Conservation (phyloP, 30 jellyfish, hydroid and myxozoan genomes). For the Catostylus mosaicus region DNA sequence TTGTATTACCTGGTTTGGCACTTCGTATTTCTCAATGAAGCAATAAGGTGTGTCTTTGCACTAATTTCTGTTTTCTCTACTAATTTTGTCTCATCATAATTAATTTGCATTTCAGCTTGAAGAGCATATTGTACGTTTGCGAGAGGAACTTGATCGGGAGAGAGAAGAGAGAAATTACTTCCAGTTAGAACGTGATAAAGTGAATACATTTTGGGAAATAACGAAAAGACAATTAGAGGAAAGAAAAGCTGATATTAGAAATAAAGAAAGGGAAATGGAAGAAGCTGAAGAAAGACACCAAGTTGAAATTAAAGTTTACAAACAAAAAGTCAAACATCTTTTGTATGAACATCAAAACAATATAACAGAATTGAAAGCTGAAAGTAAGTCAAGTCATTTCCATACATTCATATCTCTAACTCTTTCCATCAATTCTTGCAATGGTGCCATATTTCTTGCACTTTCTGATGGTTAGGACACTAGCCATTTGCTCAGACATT, state of each 20-base stretch:
- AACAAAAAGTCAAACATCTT: slow-evolving; percentile 95
- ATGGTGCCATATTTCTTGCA: background rate
- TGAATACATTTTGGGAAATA: slow-evolving; percentile 97
- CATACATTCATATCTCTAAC: no score
- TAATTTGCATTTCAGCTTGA: slow-evolving; percentile 89
- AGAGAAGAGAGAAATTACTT: slow-evolving; percentile 95
- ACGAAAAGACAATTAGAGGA: slow-evolving; percentile 94
- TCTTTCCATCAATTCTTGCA: background rate
- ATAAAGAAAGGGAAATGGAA: slow-evolving; percentile 96
- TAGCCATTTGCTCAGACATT: background rate
- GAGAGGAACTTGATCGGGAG: slow-evolving; percentile 98
- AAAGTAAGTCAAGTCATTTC: slow-evolving; percentile 67
- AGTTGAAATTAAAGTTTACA: slow-evolving; percentile 95
- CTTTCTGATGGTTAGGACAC: background rate
- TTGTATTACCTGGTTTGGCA: no score
- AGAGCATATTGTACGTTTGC: slow-evolving; percentile 86
- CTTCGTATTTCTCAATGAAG: no score
- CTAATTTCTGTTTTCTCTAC: no score
- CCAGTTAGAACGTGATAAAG: slow-evolving; percentile 96
- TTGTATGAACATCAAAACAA: slow-evolving; percentile 96
- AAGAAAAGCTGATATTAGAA: slow-evolving; percentile 84
- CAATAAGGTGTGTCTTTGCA: no score
- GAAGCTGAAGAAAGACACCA: slow-evolving; percentile 98
- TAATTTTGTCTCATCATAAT: no score
- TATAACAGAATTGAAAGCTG: slow-evolving; percentile 92